A percentile compares a stretch with the other conserved stretches of the same genome.
Conservation (phyloP, 2,113 vertebrate genomes). For the Falco punctatus region DNA sequence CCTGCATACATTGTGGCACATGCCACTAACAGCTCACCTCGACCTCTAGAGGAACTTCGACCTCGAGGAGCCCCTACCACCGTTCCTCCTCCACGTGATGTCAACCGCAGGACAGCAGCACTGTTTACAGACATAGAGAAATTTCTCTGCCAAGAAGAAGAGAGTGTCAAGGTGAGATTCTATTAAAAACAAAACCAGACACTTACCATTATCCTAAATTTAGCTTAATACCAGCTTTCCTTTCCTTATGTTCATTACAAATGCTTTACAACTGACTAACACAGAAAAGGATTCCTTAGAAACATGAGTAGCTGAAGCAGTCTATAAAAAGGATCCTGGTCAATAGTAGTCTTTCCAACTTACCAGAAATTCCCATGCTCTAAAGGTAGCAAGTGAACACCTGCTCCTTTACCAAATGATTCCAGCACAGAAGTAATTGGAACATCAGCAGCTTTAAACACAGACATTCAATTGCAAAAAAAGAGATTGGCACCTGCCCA, state of each 20-base stretch:
- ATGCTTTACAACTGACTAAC: not conserved
- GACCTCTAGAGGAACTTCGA: constrained; percentile 96
- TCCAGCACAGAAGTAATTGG: not conserved
- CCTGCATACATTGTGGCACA: not conserved
- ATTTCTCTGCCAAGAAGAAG: constrained; percentile 88
- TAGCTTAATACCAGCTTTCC: not conserved
- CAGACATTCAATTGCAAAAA: not conserved
- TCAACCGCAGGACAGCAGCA: constrained; percentile 92
- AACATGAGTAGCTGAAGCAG: not conserved
- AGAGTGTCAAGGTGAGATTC: not conserved
- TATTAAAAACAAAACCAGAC: not conserved
- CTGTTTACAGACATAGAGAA: constrained; percentile 99
- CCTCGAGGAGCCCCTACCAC: constrained; percentile 93
- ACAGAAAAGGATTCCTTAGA: not conserved
- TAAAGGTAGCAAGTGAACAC: not conserved
- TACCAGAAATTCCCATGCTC: not conserved
- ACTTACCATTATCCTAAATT: not conserved
- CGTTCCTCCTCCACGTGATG: constrained; percentile 87
- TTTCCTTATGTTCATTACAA: not conserved
- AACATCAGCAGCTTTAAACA: not conserved
- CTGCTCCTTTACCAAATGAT: not conserved
- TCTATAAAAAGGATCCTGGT: not conserved
- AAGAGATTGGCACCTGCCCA: not conserved
- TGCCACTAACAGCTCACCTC: constrained; percentile 82
- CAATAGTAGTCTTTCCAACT: not conserved